Evolutionary conservation across 2,113 vertebrate genomes (phyloP).

Genomic region (Calypte anna): DNA sequence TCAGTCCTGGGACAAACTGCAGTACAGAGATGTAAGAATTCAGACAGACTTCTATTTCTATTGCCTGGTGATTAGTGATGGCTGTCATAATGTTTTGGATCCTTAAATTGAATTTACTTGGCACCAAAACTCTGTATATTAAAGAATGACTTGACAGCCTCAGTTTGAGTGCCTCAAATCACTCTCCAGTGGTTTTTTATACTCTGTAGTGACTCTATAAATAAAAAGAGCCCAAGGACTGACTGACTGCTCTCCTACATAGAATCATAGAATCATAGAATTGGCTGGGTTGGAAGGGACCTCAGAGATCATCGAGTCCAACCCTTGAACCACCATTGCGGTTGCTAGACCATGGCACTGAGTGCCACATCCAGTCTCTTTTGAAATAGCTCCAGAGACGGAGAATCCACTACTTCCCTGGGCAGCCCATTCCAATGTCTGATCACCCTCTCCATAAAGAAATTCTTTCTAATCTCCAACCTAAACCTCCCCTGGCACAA

Average conservation of each 20-base stretch:
- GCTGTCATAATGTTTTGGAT: not conserved
- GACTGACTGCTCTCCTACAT: not conserved
- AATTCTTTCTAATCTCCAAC: no score
- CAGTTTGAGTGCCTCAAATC: not conserved
- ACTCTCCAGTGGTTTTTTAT: not conserved
- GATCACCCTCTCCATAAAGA: no score
- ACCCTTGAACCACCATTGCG: no score
- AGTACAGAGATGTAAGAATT: not conserved
- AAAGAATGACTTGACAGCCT: not conserved
- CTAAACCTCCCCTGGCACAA: no score
- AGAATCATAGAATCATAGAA: no score
- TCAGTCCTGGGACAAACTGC: not conserved
- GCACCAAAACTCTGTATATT: not conserved
- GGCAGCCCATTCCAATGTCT: no score
- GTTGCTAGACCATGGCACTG: no score
- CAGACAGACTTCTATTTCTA: not conserved
- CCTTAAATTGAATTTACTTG: not conserved
- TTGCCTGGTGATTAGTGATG: not conserved
- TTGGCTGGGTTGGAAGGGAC: no score
- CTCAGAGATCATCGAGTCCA: no score
- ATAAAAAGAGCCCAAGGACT: not conserved
- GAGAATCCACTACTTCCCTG: no score
- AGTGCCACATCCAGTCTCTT: no score
- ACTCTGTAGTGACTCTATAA: not conserved
- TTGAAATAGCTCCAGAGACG: no score